phyloP scores from a whole-genome alignment of 2,797 vertebrate genomes.

The Falco naumanni region DNA sequence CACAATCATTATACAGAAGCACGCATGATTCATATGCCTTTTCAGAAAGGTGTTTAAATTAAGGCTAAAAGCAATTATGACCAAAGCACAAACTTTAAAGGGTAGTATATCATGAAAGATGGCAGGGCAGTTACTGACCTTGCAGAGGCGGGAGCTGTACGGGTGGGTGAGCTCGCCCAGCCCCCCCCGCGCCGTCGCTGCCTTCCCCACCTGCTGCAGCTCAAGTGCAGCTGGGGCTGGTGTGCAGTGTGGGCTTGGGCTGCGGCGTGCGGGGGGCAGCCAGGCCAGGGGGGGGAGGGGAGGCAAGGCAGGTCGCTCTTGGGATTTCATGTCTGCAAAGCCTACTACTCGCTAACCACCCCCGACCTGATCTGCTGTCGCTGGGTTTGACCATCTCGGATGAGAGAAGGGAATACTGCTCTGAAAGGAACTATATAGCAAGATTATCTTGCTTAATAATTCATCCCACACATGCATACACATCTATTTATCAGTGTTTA shows the following conservation, averaged over 20 bases:
- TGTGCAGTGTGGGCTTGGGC: too few relatives aligned
- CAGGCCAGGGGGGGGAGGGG: neutral
- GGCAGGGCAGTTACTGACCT: neutral
- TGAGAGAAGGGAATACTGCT: neutral
- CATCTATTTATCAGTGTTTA: neutral
- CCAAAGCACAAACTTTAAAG: neutral
- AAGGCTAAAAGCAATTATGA: neutral
- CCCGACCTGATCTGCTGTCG: neutral
- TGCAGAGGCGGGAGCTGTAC: neutral
- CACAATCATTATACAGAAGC: accelerated
- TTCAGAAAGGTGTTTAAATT: neutral
- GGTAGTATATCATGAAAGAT: accelerated
- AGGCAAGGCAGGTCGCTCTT: accelerated
- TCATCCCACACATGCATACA: neutral
- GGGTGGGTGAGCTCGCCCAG: neutral
- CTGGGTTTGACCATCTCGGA: neutral
- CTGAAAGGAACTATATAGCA: neutral
- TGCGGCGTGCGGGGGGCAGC: neutral
- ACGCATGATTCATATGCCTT: accelerated
- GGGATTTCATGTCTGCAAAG: neutral
- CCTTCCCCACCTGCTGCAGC: neutral
- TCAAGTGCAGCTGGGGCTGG: too few relatives aligned
- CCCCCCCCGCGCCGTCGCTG: too few relatives aligned
- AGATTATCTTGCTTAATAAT: neutral
- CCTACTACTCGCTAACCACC: neutral